Percentiles rank a stretch among this genome's conserved stretches.
Conservation (phyloP, 1,140 invertebrate species). For the Drosophila quadrilineata region DNA sequence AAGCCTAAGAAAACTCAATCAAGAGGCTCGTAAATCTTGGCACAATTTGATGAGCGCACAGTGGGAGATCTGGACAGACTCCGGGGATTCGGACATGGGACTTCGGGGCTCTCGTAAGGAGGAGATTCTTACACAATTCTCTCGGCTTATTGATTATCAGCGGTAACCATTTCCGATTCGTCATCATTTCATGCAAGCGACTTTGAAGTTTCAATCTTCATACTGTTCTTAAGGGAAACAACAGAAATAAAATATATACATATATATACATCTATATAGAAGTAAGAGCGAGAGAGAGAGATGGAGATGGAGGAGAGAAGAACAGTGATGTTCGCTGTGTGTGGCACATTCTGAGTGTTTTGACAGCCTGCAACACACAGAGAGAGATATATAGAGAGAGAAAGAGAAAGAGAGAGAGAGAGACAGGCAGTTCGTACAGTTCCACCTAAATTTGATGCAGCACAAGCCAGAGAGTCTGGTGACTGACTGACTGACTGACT, state of each 20-base stretch:
- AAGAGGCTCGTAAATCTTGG: slow-evolving; percentile 75
- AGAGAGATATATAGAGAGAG: slow-evolving; percentile 9
- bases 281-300: too few species aligned
- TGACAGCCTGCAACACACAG: slow-evolving; percentile 39
- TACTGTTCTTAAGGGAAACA: neutral
- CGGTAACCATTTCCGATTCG: slow-evolving; percentile 70
- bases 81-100: too few species aligned
- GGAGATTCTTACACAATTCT: slow-evolving; percentile 45
- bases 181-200: slow-evolving; percentile 65
- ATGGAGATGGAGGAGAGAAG: too few species aligned
- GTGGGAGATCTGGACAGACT: slow-evolving; percentile 55
- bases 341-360: slow-evolving; percentile 50
- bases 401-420: neutral
- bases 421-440: too few species aligned
- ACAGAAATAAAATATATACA: slow-evolving; percentile 10
- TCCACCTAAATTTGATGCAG: slow-evolving; percentile 55
- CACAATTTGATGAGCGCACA: slow-evolving; percentile 76
- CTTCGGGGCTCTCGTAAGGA: slow-evolving; percentile 34
- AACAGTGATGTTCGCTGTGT: slow-evolving; percentile 31
- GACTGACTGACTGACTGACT: slow-evolving; percentile 13
- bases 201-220: slow-evolving; percentile 43
- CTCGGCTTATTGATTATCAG: slow-evolving; percentile 71
- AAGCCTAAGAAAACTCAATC: slow-evolving; percentile 77
- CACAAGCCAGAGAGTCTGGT: too few species aligned
- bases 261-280: too few species aligned